Conservation (phyloP, 2,888 invertebrate genomes). For the Ectobius pallidus region DNA sequence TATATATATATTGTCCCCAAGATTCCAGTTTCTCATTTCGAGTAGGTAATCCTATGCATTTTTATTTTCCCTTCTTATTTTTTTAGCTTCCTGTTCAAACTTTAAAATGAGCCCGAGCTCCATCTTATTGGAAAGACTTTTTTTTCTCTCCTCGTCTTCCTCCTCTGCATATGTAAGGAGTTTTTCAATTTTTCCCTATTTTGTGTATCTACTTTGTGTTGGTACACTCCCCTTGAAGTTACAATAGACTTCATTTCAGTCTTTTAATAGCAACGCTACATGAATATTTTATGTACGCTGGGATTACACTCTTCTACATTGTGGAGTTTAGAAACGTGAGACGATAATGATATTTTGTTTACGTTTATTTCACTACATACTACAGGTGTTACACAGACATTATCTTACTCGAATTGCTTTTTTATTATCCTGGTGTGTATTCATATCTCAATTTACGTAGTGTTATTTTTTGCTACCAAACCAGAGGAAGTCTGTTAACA, state of each 20-base stretch:
- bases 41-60: conserved; percentile 14
- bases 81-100: conserved; percentile 36
- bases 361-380: neutral
- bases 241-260: conserved; percentile 25
- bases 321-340: neutral
- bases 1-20: conserved; percentile 13
- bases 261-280: conserved; percentile 4
- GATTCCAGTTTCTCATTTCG: conserved; percentile 26
- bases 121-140: conserved; percentile 32
- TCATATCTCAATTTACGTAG: too few relatives aligned
- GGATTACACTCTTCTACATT: conserved; percentile 1
- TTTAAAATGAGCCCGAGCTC: conserved; percentile 38
- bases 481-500: too few relatives aligned
- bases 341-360: conserved; percentile 1
- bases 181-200: conserved; percentile 36
- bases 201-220: conserved; percentile 29
- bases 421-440: too few relatives aligned
- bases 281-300: conserved; percentile 15
- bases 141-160: conserved; percentile 23
- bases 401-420: too few relatives aligned
- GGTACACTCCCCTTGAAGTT: conserved; percentile 16
- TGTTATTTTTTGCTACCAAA: too few relatives aligned
- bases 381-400: neutral
- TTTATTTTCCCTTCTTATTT: conserved; percentile 20
- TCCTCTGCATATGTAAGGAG: conserved; percentile 38